Evolutionary conservation across 2,888 invertebrate genomes (phyloP), one percentile per base, ranked within the genome.

Genomic region (Erebia palarica): DNA sequence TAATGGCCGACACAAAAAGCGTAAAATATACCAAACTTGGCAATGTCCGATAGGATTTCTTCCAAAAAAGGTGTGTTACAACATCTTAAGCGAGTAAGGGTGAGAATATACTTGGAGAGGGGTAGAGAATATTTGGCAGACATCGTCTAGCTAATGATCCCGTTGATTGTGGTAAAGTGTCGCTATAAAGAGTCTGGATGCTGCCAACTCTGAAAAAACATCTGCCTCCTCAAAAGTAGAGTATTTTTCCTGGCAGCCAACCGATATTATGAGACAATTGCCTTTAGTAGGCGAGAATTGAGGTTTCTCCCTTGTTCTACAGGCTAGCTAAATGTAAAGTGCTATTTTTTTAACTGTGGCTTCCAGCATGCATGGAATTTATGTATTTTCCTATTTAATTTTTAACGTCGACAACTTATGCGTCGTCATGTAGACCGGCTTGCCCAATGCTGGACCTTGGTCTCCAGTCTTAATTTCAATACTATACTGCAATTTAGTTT

Each of bases 91-190:
- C 86, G 83, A 85, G 85, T 85, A 86, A 87, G 88, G 87, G 91
- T 89, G 91, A 86, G 89, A 89, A 89, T 87, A 86, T 86, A 87
- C 83, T 81, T 82, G 80, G 80, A 82, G 81, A 82, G 80, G 84
- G 87, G 85, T 87, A 81, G 86, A 89, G 90, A 89, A 91, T 90
- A 92, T 92, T 93, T 93, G 92, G 92, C 93, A 91, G 91, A 86
- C 90, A 86, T 88, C 87, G 88, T 86, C 88, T 84, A 86, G 89
- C 91, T 93, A 93, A 93, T 93, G 92, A 93, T 91, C 90, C 91
- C 83, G 86, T 89, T 92, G 91, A 92, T 93, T 93, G 91, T 84
- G 92, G 92, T 88, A 88, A 93, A 93, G 88, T 89, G 92, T 90
- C 89, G 88, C 92, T 86, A 89, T 91, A 91, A 91, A 91, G 87